Conservation (phyloP, 2,797 vertebrate species). For the Falco biarmicus region DNA sequence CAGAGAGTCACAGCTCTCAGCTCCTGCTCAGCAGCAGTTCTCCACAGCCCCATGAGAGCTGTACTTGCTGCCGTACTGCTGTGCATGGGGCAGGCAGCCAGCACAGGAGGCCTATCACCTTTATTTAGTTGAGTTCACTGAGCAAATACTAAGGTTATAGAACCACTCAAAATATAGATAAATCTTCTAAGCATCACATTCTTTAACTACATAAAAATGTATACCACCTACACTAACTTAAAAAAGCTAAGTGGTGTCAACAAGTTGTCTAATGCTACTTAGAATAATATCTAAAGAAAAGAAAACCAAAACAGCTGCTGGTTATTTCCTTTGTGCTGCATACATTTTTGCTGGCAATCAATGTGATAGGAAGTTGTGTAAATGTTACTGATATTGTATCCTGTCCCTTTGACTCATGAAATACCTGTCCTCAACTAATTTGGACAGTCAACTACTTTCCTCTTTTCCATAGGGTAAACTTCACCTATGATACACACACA, state of each 20-base stretch:
- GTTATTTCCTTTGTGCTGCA: neutral
- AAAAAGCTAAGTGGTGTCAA: neutral
- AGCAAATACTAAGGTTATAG: neutral
- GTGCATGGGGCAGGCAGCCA: neutral
- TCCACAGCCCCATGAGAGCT: neutral
- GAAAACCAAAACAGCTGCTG: neutral
- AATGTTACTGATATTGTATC: neutral
- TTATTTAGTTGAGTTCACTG: neutral
- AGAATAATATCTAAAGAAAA: neutral
- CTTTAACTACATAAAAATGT: neutral
- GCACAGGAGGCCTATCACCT: neutral
- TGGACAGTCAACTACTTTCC: neutral
- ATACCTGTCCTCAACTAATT: neutral
- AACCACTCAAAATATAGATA: neutral
- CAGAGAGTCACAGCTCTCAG: neutral
- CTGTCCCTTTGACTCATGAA: neutral
- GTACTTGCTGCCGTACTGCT: fast-evolving
- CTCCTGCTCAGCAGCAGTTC: neutral
- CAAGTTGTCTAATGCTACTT: neutral
- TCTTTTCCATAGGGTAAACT: neutral
- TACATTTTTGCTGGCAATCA: neutral
- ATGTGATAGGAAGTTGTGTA: neutral
- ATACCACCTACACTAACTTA: neutral
- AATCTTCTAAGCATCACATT: neutral
- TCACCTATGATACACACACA: neutral